Evolutionary conservation across 2,113 vertebrate genomes (phyloP).

Genomic region (Brachyhypopomus occidentalis): DNA sequence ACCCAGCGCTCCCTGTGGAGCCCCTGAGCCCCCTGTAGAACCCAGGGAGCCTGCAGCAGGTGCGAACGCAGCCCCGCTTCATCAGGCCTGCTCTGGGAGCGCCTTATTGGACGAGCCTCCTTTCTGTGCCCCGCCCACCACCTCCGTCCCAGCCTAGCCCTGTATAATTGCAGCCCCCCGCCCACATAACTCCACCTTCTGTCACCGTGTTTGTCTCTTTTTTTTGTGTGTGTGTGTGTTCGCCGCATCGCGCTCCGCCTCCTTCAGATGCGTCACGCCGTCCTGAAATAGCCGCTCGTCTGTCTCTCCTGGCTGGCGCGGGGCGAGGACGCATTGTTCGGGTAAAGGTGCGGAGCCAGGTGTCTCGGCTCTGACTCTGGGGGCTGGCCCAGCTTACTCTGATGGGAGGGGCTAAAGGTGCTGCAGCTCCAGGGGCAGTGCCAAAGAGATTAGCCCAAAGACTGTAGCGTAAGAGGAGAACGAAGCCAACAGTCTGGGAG

Average conservation of each 20-base stretch:
- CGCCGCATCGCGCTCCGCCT: neutral
- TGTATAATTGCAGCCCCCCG: slow-evolving; percentile 8
- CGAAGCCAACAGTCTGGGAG: neutral
- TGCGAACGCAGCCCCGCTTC: neutral
- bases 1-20: too few species aligned
- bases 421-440: neutral
- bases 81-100: neutral
- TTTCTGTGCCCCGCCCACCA: neutral
- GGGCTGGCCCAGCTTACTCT: too few species aligned
- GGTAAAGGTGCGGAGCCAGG: too few species aligned
- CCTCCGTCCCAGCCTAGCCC: neutral
- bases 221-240: too few species aligned
- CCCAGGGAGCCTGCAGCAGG: neutral
- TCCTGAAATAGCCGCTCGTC: slow-evolving; percentile 12
- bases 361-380: too few species aligned
- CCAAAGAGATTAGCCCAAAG: neutral
- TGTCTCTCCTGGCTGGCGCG: neutral
- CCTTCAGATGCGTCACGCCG: neutral
- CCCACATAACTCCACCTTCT: slow-evolving; percentile 4
- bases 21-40: neutral
- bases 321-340: neutral
- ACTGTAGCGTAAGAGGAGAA: slow-evolving; percentile 1
- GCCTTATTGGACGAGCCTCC: neutral
- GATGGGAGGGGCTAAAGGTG: too few species aligned
- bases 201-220: slow-evolving; percentile 1